Conservation (phyloP, 2,113 vertebrate species). For the Recurvirostra avosetta region DNA sequence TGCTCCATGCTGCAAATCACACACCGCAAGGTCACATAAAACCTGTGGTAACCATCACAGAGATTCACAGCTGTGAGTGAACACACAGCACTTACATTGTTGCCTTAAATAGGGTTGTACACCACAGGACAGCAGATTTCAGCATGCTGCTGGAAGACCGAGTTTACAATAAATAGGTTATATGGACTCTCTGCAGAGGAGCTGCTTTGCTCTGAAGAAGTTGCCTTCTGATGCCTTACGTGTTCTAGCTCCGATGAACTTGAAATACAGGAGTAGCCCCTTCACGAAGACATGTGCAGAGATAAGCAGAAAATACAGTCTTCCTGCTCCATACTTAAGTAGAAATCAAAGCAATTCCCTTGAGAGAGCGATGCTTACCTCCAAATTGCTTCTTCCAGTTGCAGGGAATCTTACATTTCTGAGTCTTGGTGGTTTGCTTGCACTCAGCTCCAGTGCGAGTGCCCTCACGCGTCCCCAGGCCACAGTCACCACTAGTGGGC, state of each 20-base stretch:
- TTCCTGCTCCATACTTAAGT: neutral
- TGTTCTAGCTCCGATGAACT: neutral
- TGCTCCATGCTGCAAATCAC: neutral
- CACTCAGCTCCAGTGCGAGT: constrained; percentile 88
- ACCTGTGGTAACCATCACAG: rapidly evolving
- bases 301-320: neutral
- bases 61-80: neutral
- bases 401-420: constrained; percentile 98
- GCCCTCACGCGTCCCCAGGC: constrained; percentile 92
- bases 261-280: neutral
- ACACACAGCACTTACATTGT: neutral
- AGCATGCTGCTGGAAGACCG: neutral
- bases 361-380: constrained; percentile 70
- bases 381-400: constrained; percentile 99
- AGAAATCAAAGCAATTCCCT: neutral
- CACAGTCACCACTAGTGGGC: constrained; percentile 90
- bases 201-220: neutral
- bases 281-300: neutral
- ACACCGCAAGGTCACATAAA: neutral
- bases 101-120: neutral
- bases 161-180: neutral
- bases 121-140: neutral
- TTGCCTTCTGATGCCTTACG: neutral
- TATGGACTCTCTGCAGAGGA: neutral
- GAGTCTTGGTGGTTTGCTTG: constrained; percentile 97